These are phyloP conservation scores for Ectropis grisescens DNA, from an alignment of 1,140 invertebrate genomes.

Conservation along the genomic window DNA sequence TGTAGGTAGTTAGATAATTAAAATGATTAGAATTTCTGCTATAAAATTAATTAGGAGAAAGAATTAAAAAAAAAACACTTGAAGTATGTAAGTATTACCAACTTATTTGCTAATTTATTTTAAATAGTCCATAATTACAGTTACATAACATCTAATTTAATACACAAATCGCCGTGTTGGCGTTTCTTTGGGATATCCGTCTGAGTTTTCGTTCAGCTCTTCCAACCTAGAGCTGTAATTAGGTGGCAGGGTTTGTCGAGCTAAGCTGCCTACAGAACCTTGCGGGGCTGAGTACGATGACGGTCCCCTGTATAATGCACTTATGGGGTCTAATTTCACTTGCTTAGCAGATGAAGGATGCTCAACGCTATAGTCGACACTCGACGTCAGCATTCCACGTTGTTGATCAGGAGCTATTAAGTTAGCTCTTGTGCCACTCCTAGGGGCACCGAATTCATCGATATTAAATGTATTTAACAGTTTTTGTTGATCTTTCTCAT, in stretches of 20 bases:
- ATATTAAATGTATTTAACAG: constrained; percentile 34
- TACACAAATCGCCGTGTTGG: constrained; percentile 26
- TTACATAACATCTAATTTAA: too few relatives aligned
- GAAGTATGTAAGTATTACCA: too few relatives aligned
- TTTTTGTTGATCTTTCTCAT: constrained; percentile 37
- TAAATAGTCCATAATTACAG: too few relatives aligned
- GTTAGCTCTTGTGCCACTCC: constrained; percentile 8
- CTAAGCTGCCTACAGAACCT: constrained; percentile 33
- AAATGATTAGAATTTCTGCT: too few relatives aligned
- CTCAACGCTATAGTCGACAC: constrained; percentile 28
- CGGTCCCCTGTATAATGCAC: constrained; percentile 36
- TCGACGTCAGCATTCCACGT: constrained; percentile 17
- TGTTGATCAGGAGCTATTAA: constrained; percentile 11
- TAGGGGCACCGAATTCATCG: constrained; percentile 29
- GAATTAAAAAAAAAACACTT: too few relatives aligned
- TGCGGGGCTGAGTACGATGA: constrained; percentile 54
- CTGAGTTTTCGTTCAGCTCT: constrained; percentile 28
- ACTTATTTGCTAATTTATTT: too few relatives aligned
- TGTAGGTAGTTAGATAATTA: too few relatives aligned
- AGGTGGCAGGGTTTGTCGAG: constrained; percentile 14
- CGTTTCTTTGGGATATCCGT: constrained; percentile 33
- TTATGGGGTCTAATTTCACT: constrained; percentile 16
- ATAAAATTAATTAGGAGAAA: too few relatives aligned
- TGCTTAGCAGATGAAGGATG: constrained; percentile 21
- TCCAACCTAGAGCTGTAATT: constrained; percentile 36